Evolutionary conservation across 1,140 invertebrate genomes (phyloP).

Genomic region (Rhizoglyphus robini): DNA sequence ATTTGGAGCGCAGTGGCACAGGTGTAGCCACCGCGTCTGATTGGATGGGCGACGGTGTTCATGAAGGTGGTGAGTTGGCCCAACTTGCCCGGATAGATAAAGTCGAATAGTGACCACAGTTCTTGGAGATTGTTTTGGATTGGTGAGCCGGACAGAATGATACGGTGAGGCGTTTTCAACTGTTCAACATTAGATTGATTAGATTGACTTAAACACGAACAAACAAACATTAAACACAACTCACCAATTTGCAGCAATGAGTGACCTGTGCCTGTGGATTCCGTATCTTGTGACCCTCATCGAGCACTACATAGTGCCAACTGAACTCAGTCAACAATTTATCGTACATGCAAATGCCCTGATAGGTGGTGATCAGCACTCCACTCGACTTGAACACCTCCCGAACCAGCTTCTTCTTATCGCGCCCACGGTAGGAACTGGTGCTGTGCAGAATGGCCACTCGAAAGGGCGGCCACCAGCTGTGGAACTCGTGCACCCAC

Average conservation of each 20-base stretch:
- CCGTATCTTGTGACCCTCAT: slow-evolving; percentile 93
- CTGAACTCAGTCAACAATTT: slow-evolving; percentile 50
- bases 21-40: slow-evolving; percentile 81
- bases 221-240: slow-evolving; percentile 10
- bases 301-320: slow-evolving; percentile 90
- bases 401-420: slow-evolving; percentile 33
- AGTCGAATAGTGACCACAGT: slow-evolving; percentile 92
- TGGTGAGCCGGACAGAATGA: slow-evolving; percentile 70
- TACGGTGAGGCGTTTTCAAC: slow-evolving; percentile 31
- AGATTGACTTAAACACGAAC: slow-evolving; percentile 21
- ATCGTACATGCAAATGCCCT: slow-evolving; percentile 46
- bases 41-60: slow-evolving; percentile 77
- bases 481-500: slow-evolving; percentile 87
- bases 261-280: slow-evolving; percentile 79
- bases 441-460: slow-evolving; percentile 73
- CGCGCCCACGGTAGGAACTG: slow-evolving; percentile 52
- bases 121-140: slow-evolving; percentile 95
- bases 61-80: slow-evolving; percentile 78
- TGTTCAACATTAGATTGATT: slow-evolving; percentile 30
- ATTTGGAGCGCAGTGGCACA: slow-evolving; percentile 72
- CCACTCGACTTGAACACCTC: slow-evolving; percentile 36
- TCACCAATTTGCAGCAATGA: slow-evolving; percentile 37
- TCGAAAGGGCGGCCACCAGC: slow-evolving; percentile 73
- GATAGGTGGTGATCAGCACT: slow-evolving; percentile 54
- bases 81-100: slow-evolving; percentile 82